Evolutionary conservation across 2,797 vertebrate species (phyloP).

Genomic region (Scleropages formosus): DNA sequence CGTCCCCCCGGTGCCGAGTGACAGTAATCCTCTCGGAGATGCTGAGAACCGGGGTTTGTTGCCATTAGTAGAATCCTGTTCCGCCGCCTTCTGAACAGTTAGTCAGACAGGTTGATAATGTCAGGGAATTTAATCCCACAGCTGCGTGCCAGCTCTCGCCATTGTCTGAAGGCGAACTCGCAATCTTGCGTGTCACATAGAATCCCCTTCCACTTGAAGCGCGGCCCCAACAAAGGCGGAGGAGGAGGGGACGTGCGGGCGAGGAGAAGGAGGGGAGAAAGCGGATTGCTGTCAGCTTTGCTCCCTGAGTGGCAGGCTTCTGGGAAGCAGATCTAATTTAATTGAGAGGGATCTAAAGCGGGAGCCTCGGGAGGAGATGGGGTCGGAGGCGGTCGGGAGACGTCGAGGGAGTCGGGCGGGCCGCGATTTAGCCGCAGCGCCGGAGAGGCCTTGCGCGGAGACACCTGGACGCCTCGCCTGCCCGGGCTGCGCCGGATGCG

Average conservation of each 20-base stretch:
- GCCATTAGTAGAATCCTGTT: conserved; percentile 62
- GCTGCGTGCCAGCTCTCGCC: conserved; percentile 33
- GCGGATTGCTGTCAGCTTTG: conserved; percentile 46
- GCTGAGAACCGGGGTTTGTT: conserved; percentile 61
- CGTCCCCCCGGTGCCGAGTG: conserved; percentile 53
- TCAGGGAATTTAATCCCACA: conserved; percentile 53
- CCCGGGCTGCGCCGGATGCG: no score
- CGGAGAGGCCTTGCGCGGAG: no score
- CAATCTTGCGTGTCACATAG: conserved; percentile 48
- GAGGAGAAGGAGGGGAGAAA: background rate
- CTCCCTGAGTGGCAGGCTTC: conserved; percentile 42
- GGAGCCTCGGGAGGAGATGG: conserved; percentile 30
- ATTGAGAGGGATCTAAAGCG: conserved; percentile 49
- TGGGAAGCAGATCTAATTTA: conserved; percentile 51
- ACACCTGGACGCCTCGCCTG: no score
- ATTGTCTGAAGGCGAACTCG: conserved; percentile 44
- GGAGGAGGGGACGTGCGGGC: background rate
- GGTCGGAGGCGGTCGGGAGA: background rate
- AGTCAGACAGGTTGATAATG: conserved; percentile 59
- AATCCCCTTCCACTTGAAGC: conserved; percentile 29
- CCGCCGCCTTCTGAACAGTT: conserved; percentile 48
- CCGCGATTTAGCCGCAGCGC: no score
- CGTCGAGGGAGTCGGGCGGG: background rate
- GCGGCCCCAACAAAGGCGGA: background rate
- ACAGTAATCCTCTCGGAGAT: conserved; percentile 61